Conservation (phyloP, 2,113 vertebrate species). For the Nesogale talazaci region DNA sequence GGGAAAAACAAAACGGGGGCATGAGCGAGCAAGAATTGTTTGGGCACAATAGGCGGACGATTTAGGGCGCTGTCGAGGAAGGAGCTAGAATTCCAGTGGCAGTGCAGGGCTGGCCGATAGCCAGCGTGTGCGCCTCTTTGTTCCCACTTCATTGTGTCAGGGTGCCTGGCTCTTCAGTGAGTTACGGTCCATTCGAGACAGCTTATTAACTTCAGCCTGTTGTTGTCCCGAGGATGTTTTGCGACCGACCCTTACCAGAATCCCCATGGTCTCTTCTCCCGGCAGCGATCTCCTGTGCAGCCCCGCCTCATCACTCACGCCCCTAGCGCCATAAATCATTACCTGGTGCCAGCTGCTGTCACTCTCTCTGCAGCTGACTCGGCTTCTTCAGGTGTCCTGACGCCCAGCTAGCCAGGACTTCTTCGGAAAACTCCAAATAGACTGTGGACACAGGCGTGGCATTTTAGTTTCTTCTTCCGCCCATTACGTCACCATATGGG, state of each 20-base stretch:
- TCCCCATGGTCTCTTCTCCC: slow-evolving; percentile 12
- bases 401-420: not conserved
- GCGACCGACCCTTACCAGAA: not conserved
- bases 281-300: not conserved
- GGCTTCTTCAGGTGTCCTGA: slow-evolving; percentile 29
- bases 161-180: slow-evolving; percentile 33
- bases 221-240: not conserved
- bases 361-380: not conserved
- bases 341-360: not conserved
- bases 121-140: not conserved
- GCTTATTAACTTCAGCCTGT: slow-evolving; percentile 47
- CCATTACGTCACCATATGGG: not conserved
- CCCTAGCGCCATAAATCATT: slow-evolving; percentile 35
- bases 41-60: not conserved
- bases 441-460: not conserved
- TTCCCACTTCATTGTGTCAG: not conserved
- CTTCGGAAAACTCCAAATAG: not conserved
- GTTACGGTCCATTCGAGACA: not conserved
- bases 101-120: not conserved
- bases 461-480: not conserved
- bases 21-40: not conserved
- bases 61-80: not conserved
- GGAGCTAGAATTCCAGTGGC: too few species aligned
- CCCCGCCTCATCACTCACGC: not conserved
- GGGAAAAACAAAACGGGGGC: not conserved